Percentiles rank a stretch among this genome's conserved stretches.
Conservation (phyloP, 2,113 vertebrate genomes). For the Leucopsar rothschildi region DNA sequence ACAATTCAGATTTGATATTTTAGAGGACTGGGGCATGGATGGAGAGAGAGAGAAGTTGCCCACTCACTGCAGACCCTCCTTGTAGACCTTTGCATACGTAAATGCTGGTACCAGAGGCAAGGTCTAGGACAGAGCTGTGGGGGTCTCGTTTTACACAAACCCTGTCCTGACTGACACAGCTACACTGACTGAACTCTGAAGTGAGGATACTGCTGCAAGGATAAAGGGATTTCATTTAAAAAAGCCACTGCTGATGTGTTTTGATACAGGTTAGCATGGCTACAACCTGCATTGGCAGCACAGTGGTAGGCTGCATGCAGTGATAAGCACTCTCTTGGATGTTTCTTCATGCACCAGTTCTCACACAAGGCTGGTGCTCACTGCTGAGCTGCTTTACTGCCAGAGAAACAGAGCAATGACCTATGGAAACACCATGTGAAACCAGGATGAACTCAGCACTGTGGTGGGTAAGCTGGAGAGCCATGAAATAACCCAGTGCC, state of each 20-base stretch:
- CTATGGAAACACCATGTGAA: neutral
- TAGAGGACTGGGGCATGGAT: neutral
- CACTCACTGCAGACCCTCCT: neutral
- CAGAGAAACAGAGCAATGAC: neutral
- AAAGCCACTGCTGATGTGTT: neutral
- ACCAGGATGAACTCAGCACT: neutral
- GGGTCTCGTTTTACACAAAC: neutral
- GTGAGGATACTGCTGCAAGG: neutral
- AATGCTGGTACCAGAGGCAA: neutral
- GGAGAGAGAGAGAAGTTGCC: neutral
- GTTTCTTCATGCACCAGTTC: neutral
- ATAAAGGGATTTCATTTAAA: neutral
- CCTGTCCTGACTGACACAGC: neutral
- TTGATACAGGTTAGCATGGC: neutral
- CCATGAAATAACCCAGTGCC: neutral
- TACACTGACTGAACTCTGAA: neutral
- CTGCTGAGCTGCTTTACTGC: neutral
- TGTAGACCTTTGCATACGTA: neutral
- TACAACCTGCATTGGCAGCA: neutral
- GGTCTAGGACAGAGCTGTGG: neutral
- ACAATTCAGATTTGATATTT: neutral
- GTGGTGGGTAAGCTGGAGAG: neutral
- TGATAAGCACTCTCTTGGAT: neutral
- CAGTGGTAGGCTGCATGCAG: neutral
- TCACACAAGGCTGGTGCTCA: neutral